phyloP scores from a whole-genome alignment of 2,888 invertebrate species.

The Habroteleia sp. region DNA sequence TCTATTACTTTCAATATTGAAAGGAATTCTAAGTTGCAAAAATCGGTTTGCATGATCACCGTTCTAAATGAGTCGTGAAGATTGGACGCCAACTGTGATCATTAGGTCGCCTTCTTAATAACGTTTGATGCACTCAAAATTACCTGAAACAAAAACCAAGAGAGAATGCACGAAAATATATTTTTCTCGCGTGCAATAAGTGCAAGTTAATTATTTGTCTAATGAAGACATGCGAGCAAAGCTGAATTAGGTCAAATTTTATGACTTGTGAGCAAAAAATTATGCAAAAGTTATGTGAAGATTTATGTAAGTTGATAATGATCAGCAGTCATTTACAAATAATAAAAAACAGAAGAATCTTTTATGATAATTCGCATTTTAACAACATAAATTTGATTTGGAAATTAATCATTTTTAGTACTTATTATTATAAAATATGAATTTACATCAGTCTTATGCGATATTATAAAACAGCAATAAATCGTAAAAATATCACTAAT shows the following conservation, averaged over 20 bases:
- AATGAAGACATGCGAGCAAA: conserved; percentile 1
- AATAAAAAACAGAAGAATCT: no score
- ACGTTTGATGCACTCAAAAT: not conserved
- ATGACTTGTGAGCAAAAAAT: conserved; percentile 5
- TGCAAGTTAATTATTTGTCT: no score
- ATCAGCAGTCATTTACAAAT: no score
- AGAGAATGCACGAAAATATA: no score
- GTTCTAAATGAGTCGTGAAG: conserved; percentile 39
- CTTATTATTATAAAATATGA: no score
- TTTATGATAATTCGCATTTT: no score
- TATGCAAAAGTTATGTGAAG: conserved; percentile 1
- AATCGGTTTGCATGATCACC: conserved; percentile 23
- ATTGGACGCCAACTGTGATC: conserved; percentile 14
- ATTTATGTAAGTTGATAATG: not conserved
- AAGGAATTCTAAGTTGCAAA: conserved; percentile 35
- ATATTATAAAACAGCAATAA: no score
- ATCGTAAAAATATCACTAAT: no score
- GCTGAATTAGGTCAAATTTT: conserved; percentile 6
- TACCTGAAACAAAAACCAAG: not conserved
- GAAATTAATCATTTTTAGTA: no score
- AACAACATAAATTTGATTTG: no score
- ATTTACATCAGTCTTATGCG: no score
- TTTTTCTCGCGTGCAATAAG: no score
- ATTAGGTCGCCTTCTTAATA: conserved; percentile 11
- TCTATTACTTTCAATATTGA: conserved; percentile 54